Evolutionary conservation across 1,140 invertebrate genomes (phyloP), one percentile per base, ranked within the genome.

Genomic region (Rhynchophorus ferrugineus): DNA sequence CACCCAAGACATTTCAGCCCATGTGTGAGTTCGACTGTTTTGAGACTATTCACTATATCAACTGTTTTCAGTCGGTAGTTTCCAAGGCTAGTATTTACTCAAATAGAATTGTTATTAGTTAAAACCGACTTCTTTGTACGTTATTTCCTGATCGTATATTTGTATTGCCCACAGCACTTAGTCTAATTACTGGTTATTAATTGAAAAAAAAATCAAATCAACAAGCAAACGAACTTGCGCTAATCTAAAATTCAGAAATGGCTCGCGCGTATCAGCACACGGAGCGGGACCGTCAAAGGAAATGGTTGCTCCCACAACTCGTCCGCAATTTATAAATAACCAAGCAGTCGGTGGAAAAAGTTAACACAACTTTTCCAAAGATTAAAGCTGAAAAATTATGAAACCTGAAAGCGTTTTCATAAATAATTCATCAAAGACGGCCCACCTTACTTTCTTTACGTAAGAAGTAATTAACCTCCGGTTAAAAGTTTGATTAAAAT

Each of bases 401-500:
- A 47, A 54, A 54, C 51, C 44, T 47, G 51, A 54, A 54, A 54
- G 51, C 51, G 44, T 47, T 51, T 44, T 47, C 51, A 54, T 54
- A 54, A 54, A 54, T 54, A 54, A 54, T 54, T 54, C 51, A 54
- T 54, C 51, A 54, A 54, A 54, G 51, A 21, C 41, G 24, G 11
- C 38, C 36, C 44, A 54, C 51, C 51, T 54, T 54, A 42, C 36
- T 24, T 54, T 42, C 51, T 54, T 53, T 54, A 47, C 38, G 51
- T 29, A 54, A 52, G 45, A 47, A 44, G 36, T 54, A 54, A 54
- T 54, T 54, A 54, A 54, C 51, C 51, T 54, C 33, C 24, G 51
- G 44, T 54, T 54, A 54, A 54, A 54, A 54, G 51, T 54, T 54
- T 46, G 51, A 54, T 54, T 54, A 54, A 46, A 46, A 54, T 54